phyloP scores from a whole-genome alignment of 2,797 vertebrate species.

The Peromyscus attwateri region DNA sequence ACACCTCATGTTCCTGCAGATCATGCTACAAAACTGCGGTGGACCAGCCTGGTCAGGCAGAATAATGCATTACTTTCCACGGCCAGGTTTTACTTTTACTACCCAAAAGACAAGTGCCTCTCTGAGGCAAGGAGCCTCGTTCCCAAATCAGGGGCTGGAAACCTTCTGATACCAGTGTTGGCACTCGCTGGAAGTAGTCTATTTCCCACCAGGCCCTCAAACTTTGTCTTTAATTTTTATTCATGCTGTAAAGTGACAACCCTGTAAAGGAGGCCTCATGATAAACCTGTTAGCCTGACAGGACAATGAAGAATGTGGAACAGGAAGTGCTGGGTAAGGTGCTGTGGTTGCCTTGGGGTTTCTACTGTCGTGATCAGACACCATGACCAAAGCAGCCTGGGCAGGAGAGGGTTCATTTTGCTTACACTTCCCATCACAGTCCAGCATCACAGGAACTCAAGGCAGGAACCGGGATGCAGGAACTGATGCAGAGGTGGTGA shows the following conservation, averaged over 20 bases:
- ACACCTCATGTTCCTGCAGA: neutral
- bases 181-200: neutral
- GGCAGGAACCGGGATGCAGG: neutral
- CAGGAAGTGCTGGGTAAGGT: neutral
- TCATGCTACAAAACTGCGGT: neutral
- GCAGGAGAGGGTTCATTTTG: neutral
- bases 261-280: neutral
- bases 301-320: slow-evolving; percentile 10
- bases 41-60: neutral
- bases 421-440: neutral
- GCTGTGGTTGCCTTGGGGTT: neutral
- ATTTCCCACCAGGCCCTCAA: neutral
- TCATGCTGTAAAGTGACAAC: neutral
- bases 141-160: neutral
- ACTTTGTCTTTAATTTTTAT: neutral
- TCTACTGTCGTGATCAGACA: neutral
- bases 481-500: neutral
- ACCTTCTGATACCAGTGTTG: neutral
- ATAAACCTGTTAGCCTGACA: neutral
- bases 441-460: neutral
- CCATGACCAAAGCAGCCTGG: neutral
- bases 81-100: neutral
- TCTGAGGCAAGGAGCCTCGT: neutral
- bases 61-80: neutral
- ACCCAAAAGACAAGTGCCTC: neutral